phyloP scores from a whole-genome alignment of 2,797 vertebrate species.

The Gambusia yucatana region DNA sequence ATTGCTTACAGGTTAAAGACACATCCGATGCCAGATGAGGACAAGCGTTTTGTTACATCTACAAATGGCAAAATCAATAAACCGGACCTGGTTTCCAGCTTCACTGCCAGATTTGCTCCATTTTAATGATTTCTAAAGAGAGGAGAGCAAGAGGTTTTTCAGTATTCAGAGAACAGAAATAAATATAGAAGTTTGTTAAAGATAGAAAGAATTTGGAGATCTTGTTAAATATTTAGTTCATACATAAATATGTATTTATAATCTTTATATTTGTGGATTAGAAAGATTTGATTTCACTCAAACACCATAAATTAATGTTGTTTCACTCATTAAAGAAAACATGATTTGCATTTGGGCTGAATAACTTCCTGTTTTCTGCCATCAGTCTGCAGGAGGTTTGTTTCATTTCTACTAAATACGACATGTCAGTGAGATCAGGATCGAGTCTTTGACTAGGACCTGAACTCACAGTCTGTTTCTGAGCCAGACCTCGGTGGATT shows the following conservation, averaged over 20 bases:
- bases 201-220: neutral
- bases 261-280: neutral
- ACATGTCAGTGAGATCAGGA: neutral
- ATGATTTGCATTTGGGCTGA: neutral
- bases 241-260: neutral
- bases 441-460: neutral
- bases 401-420: neutral
- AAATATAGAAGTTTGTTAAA: neutral
- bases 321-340: neutral
- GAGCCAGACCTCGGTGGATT: neutral
- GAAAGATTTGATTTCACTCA: neutral
- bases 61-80: slow-evolving; percentile 8
- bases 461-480: neutral
- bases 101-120: neutral
- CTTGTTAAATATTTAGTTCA: neutral
- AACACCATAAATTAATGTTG: neutral
- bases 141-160: neutral
- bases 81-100: neutral
- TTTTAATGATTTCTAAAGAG: slow-evolving; percentile 1
- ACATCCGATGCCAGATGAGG: neutral
- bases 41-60: slow-evolving; percentile 4
- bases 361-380: neutral
- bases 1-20: neutral
- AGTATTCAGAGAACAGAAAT: neutral
- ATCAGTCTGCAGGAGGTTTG: neutral